Evolutionary conservation across 2,888 invertebrate species (phyloP).

Genomic region (Coenonympha arcania): DNA sequence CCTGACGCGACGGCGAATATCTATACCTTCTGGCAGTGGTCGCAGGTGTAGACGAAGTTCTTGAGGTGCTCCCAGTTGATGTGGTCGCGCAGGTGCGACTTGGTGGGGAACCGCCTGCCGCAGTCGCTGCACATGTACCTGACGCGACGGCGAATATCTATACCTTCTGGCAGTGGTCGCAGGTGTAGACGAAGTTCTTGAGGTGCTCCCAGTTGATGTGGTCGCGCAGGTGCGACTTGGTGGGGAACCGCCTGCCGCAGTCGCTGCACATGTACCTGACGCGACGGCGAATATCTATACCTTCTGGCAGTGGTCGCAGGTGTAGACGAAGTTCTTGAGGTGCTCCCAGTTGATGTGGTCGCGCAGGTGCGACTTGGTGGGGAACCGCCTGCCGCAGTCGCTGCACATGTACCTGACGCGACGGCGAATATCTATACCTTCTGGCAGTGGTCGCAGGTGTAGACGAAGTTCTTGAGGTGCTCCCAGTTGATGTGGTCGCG

Average conservation of each 20-base stretch:
- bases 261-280: constrained; percentile 58
- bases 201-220: constrained; percentile 64
- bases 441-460: constrained; percentile 47
- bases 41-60: constrained; percentile 48
- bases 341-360: constrained; percentile 66
- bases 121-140: constrained; percentile 61
- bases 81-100: constrained; percentile 52
- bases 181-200: constrained; percentile 50
- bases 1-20: no score
- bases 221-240: constrained; percentile 50
- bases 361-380: constrained; percentile 47
- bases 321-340: constrained; percentile 50
- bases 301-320: constrained; percentile 51
- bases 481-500: constrained; percentile 63
- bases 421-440: no score
- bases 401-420: constrained; percentile 57
- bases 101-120: constrained; percentile 54
- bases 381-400: constrained; percentile 56
- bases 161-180: constrained; percentile 55
- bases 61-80: constrained; percentile 62
- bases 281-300: no score
- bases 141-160: no score
- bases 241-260: constrained; percentile 55
- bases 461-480: constrained; percentile 52
- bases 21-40: constrained; percentile 56